Evolutionary conservation across 35 echinoderm and acorn worm genomes (phyloP).

Genomic region (Lytechinus pictus): DNA sequence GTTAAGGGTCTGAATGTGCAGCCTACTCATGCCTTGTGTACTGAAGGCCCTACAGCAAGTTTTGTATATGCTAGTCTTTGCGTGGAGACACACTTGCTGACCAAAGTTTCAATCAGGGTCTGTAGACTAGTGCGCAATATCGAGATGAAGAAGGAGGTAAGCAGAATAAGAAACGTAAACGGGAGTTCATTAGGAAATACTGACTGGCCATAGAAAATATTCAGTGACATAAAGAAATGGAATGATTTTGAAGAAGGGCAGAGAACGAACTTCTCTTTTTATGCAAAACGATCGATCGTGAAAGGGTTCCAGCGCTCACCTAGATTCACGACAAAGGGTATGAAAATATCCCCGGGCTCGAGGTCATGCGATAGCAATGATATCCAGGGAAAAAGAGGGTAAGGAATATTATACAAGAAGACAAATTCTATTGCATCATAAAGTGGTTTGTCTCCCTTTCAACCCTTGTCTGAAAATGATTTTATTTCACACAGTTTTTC

Average conservation of each 20-base stretch:
- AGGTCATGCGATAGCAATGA: background rate
- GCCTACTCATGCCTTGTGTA: no score
- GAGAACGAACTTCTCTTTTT: background rate
- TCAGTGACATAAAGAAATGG: background rate
- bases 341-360: background rate
- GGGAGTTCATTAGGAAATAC: background rate
- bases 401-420: background rate
- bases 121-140: no score
- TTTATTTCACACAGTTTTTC: no score
- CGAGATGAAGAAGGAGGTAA: no score
- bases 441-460: no score
- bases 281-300: conserved; percentile 4
- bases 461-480: no score
- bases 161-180: background rate
- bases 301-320: background rate
- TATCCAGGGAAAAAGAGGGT: background rate
- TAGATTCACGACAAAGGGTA: conserved; percentile 26
- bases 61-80: no score
- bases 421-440: background rate
- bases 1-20: no score
- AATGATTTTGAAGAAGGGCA: no score
- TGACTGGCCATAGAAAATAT: background rate
- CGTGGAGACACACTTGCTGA: no score
- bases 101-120: no score
- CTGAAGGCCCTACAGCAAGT: no score